phyloP scores from a whole-genome alignment of 2,113 vertebrate species.

The Mus pahari region DNA sequence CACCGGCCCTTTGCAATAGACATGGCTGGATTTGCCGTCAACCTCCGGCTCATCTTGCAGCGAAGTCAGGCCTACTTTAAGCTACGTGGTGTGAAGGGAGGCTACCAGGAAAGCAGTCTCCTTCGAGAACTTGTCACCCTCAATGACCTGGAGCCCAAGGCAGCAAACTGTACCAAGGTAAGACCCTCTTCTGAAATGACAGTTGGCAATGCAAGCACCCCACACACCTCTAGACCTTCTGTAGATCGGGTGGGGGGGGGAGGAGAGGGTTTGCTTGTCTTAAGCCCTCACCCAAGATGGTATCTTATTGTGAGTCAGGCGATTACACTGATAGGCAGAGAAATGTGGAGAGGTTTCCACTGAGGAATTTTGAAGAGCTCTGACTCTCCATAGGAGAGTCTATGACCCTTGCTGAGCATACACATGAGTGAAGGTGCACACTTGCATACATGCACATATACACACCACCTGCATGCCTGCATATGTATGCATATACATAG shows the following conservation, averaged over 20 bases:
- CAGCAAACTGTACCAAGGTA: conserved; percentile 99
- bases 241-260: neutral
- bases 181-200: neutral
- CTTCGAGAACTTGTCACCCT: conserved; percentile 97
- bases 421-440: neutral
- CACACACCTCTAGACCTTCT: neutral
- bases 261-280: neutral
- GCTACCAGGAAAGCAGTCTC: conserved; percentile 98
- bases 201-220: accelerated
- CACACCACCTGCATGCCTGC: no score
- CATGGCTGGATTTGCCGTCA: conserved; percentile 99
- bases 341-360: neutral
- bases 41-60: conserved; percentile 96
- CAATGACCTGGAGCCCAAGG: conserved; percentile 97
- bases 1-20: conserved; percentile 98
- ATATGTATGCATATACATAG: neutral
- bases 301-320: neutral
- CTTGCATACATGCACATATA: neutral
- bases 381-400: neutral
- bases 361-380: neutral
- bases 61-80: conserved; percentile 99
- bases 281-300: neutral
- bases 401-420: neutral
- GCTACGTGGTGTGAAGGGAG: conserved; percentile 96
- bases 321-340: accelerated